phyloP scores from a whole-genome alignment of 2,113 vertebrate genomes.

The Serilophus lunatus region DNA sequence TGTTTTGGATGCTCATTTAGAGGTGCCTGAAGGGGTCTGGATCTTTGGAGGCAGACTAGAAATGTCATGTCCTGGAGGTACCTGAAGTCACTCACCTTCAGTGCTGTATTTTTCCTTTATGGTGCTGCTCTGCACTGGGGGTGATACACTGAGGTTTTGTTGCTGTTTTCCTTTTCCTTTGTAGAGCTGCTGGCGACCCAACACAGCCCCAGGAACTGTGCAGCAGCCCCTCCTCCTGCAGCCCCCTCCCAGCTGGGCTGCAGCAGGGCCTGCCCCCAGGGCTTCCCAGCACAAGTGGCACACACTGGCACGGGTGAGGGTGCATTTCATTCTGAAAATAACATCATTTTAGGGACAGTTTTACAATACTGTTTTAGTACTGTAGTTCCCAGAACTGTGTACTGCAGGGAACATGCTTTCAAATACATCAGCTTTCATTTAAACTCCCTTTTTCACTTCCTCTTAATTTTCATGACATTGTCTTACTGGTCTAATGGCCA shows the following conservation, averaged over 20 bases:
- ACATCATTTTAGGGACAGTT: neutral
- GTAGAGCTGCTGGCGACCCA: constrained; percentile 78
- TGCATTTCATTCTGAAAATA: neutral
- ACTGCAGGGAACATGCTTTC: neutral
- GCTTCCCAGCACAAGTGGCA: constrained; percentile 45
- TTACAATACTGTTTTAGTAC: neutral
- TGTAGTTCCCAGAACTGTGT: neutral
- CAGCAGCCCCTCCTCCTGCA: constrained; percentile 78
- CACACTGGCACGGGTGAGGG: constrained; percentile 71
- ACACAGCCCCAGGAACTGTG: constrained; percentile 82
- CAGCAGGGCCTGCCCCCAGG: constrained; percentile 58
- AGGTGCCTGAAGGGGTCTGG: neutral
- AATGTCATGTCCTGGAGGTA: neutral
- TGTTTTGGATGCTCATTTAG: neutral
- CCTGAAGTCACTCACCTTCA: neutral
- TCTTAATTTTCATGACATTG: neutral
- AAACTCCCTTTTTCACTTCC: neutral
- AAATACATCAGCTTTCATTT: neutral
- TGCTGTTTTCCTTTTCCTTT: neutral
- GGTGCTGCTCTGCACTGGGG: neutral
- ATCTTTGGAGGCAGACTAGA: neutral
- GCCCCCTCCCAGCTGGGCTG: constrained; percentile 70
- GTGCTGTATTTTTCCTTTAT: neutral
- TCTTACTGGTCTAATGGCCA: neutral
- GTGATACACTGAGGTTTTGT: neutral